Percentiles rank a stretch among this genome's conserved stretches.
These are phyloP conservation scores for Mobula hypostoma DNA, from an alignment of 2,113 vertebrate species.

Conservation along the genomic window DNA sequence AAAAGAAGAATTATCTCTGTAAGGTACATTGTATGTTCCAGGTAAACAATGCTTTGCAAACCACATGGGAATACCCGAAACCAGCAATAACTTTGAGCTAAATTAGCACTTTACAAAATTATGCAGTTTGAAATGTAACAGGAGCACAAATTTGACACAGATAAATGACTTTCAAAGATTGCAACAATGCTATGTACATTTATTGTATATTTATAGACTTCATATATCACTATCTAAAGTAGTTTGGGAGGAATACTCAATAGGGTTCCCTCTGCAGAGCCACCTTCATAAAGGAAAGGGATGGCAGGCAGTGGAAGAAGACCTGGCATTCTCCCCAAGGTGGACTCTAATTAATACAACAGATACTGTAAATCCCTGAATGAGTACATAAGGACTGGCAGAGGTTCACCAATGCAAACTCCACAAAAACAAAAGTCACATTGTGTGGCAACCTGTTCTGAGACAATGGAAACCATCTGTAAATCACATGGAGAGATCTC, in stretches of 20 bases:
- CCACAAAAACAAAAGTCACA: background rate
- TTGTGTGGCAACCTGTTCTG: background rate
- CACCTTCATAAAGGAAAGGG: background rate
- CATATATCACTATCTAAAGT: background rate
- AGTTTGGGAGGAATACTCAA: constrained; percentile 16
- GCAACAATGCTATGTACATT: background rate
- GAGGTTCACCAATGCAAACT: background rate
- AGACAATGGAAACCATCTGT: background rate
- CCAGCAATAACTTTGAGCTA: background rate
- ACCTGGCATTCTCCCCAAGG: background rate
- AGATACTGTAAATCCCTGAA: background rate
- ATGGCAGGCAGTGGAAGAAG: background rate
- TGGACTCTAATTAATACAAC: background rate
- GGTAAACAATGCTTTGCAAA: background rate
- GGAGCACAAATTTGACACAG: background rate
- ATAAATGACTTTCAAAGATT: constrained; percentile 12
- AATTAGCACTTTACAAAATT: background rate
- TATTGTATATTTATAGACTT: constrained; percentile 23
- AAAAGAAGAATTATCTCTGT: background rate
- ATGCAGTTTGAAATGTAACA: background rate
- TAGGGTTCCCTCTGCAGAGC: background rate
- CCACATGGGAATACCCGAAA: background rate
- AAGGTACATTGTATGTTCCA: background rate
- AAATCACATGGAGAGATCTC: too few species aligned
- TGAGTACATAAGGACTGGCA: background rate